Evolutionary conservation across 2,888 invertebrate species (phyloP).

Genomic region (Choristoneura rosaceana): DNA sequence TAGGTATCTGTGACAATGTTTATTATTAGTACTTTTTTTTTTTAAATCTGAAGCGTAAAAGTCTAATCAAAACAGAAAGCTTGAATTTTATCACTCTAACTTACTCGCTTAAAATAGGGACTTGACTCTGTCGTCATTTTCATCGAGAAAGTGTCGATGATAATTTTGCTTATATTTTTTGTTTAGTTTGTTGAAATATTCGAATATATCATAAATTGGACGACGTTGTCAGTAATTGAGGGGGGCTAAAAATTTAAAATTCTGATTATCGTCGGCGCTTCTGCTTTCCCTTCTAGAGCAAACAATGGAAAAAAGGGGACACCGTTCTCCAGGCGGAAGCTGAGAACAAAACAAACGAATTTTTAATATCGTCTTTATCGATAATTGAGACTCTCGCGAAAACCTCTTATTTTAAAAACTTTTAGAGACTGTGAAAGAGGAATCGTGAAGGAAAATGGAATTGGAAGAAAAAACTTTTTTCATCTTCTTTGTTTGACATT

Average conservation of each 20-base stretch:
- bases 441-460: constrained; percentile 82
- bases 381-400: constrained; percentile 84
- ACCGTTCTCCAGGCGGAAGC: constrained; percentile 75
- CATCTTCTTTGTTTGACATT: constrained; percentile 86
- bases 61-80: neutral
- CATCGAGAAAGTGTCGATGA: neutral
- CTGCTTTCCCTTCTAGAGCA: constrained; percentile 77
- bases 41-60: neutral
- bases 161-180: constrained; percentile 61
- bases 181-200: constrained; percentile 66
- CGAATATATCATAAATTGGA: constrained; percentile 65
- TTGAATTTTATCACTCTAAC: neutral
- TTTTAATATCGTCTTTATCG: constrained; percentile 86
- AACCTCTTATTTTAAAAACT: constrained; percentile 85
- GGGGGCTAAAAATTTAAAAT: constrained; percentile 79
- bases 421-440: constrained; percentile 83
- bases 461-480: constrained; percentile 83
- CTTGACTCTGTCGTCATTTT: neutral
- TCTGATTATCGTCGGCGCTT: constrained; percentile 79
- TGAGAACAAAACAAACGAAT: constrained; percentile 85
- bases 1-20: constrained; percentile 22
- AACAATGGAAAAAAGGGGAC: constrained; percentile 83
- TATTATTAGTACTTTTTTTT: neutral
- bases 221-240: constrained; percentile 77
- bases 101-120: neutral